Base-by-base conservation (phyloP, 2,113 vertebrate genomes). In the Talpa occidentalis region DNA sequence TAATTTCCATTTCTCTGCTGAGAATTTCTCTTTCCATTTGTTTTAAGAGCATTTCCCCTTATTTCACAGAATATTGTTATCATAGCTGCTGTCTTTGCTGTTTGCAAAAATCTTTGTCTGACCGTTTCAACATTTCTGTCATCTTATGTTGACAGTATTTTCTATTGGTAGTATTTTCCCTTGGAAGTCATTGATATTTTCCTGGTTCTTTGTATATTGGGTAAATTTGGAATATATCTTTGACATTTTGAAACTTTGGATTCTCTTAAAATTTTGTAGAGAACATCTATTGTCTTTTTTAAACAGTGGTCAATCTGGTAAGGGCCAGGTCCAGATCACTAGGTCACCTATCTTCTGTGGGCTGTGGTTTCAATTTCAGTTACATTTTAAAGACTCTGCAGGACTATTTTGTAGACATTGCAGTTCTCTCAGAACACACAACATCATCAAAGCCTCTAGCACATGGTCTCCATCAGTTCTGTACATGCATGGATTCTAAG, bases 331-430 rank as follows among this genome's bases (percentile, higher is more conserved):
- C 24, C 6, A 42, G 32, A 32, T 16, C 47, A 10, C 42, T 76
- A 44, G 19, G 14, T 81, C 40, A 70, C 6, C 35, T 14, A 26
- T 73, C 16, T 64, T 78, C 64, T 56, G 2, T 79, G 70, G 69
- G 32, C 10, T 74, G 56, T 66, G 47, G 5, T 73, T 93, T 82
- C 54, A 26, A 16, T n/a, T 44, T 92, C 47, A 24, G 70, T 42
- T 52, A 42, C 42, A 37, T 49, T 84, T 92, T 84, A 93, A 52
- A 81, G 56, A 37, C 60, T 84, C 79, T 62, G 79, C n/a, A 47
- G 30, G 28, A 40, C 12, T 56, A 14, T 56, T 32, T 62, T 62
- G 24, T 28, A 62, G 60, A 12, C 60, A 56, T 22, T 77, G 52
- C 54, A 56, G 54, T 56, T 44, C 35, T 47, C 32, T 42, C 3